phyloP scores from a whole-genome alignment of 2,113 vertebrate genomes.

The Falco punctatus region DNA sequence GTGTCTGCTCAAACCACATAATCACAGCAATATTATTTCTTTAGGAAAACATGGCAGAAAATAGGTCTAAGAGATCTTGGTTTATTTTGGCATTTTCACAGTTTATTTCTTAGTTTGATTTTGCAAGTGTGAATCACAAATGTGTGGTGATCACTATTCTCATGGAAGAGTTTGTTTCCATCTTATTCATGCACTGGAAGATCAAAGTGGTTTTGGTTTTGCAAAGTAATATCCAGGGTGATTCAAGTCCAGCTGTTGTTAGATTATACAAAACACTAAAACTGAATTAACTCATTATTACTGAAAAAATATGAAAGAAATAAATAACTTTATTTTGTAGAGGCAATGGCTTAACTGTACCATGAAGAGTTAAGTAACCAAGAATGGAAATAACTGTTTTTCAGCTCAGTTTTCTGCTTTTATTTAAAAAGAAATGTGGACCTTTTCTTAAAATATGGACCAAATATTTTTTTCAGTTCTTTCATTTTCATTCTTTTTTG shows the following conservation, averaged over 20 bases:
- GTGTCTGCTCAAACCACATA: not conserved
- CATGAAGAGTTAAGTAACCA: not conserved
- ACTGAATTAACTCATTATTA: not conserved
- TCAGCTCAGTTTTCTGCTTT: not conserved
- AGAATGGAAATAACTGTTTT: not conserved
- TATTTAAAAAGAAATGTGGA: conserved; percentile 2
- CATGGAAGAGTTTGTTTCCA: not conserved
- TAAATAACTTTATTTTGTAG: not conserved
- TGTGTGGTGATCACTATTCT: not conserved
- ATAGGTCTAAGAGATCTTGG: not conserved
- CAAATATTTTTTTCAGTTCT: not conserved
- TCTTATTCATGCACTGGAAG: not conserved
- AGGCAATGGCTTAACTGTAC: not conserved
- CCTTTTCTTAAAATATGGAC: not conserved
- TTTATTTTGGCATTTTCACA: not conserved
- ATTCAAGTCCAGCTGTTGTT: not conserved
- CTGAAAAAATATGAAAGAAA: not conserved
- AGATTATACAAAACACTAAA: not conserved
- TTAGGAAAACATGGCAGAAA: not conserved
- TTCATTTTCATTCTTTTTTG: not conserved
- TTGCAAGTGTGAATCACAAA: not conserved
- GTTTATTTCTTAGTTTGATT: not conserved
- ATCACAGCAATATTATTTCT: not conserved
- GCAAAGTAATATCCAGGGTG: not conserved
- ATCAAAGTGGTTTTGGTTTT: not conserved